Evolutionary conservation across 2,797 vertebrate species (phyloP).

Genomic region (Halcyon smyrnensis): DNA sequence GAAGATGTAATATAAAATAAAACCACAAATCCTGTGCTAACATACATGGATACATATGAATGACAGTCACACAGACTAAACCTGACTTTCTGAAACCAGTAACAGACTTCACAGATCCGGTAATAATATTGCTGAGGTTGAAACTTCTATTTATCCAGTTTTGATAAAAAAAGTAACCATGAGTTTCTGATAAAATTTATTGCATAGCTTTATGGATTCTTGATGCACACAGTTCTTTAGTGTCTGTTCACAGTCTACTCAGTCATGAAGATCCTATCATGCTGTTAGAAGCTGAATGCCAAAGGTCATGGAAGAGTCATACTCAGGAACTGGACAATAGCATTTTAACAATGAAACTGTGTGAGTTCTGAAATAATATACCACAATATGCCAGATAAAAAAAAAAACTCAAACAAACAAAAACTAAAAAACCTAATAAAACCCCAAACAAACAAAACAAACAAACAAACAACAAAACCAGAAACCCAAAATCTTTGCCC

Average conservation of each 20-base stretch:
- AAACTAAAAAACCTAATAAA: background rate
- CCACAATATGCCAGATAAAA: background rate
- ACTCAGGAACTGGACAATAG: background rate
- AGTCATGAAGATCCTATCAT: background rate
- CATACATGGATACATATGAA: background rate
- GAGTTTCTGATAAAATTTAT: conserved; percentile 32
- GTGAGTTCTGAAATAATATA: background rate
- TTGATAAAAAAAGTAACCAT: background rate
- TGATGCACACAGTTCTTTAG: conserved; percentile 1
- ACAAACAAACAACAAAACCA: background rate
- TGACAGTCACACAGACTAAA: background rate
- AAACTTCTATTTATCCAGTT: background rate
- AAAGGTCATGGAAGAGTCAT: background rate
- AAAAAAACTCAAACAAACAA: background rate
- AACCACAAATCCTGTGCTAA: conserved; percentile 13
- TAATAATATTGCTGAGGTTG: background rate
- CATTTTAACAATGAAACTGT: background rate
- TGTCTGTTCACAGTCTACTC: background rate
- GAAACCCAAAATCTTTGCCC: background rate
- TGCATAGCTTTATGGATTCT: conserved; percentile 12
- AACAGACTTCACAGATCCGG: background rate
- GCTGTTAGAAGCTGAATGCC: background rate
- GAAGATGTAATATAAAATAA: conserved; percentile 36
- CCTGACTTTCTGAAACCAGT: background rate
- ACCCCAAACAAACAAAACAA: background rate